A percentile compares a stretch with the other conserved stretches of the same genome.
Conservation (phyloP, 2,888 invertebrate genomes). For the Drosophila prostipennis region DNA sequence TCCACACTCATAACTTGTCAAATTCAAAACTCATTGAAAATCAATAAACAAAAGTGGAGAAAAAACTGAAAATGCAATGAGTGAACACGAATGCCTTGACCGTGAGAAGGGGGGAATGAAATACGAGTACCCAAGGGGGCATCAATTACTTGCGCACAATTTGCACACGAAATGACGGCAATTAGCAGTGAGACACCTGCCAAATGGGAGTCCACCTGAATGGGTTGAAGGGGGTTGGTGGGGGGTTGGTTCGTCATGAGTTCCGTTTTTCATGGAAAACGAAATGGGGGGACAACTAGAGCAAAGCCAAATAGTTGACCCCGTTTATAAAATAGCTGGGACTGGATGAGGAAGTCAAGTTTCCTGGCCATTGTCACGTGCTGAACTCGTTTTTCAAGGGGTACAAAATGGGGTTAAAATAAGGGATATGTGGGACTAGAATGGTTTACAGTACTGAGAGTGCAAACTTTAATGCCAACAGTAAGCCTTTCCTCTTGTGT, state of each 20-base stretch:
- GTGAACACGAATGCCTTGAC: conserved; percentile 51
- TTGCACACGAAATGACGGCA: conserved; percentile 66
- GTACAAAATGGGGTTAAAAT: conserved; percentile 9
- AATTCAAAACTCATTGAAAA: conserved; percentile 56
- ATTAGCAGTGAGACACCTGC: conserved; percentile 64
- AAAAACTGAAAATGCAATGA: conserved; percentile 47
- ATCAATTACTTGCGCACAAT: conserved; percentile 54
- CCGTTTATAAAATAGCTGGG: conserved; percentile 18
- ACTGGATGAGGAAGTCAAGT: conserved; percentile 54
- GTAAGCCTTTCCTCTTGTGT: background rate
- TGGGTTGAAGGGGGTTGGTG: background rate
- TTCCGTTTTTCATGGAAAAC: conserved; percentile 18
- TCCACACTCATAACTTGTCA: conserved; percentile 11
- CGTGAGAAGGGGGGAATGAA: conserved; percentile 10
- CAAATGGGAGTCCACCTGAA: conserved; percentile 25
- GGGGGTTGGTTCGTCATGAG: conserved; percentile 4
- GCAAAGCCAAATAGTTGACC: conserved; percentile 43
- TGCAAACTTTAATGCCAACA: conserved; percentile 1
- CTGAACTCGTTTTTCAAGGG: conserved; percentile 55
- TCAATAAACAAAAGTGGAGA: conserved; percentile 5
- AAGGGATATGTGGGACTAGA: conserved; percentile 1
- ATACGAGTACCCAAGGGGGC: conserved; percentile 6
- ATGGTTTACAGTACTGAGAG: conserved; percentile 1
- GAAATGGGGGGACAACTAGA: conserved; percentile 3
- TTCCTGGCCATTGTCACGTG: conserved; percentile 69